Base-by-base conservation (phyloP, 2,113 vertebrate genomes). In the Cettia cetti region DNA sequence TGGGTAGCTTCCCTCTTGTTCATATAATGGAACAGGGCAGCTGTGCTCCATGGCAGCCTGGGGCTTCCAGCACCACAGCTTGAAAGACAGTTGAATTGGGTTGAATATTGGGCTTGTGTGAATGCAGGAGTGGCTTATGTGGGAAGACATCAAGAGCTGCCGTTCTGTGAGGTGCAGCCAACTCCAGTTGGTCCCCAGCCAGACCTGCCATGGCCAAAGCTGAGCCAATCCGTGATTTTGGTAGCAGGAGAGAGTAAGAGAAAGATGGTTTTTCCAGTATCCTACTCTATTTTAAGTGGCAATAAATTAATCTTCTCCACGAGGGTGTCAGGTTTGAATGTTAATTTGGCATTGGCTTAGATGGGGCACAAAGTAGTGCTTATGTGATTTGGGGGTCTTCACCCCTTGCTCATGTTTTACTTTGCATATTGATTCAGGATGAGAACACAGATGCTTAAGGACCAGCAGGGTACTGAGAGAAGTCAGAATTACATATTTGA, bases 341-440 rank as follows among this genome's bases (percentile, higher is more conserved):
- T 50, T 68, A 39, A 31, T 61, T 79, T 75, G 7, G 18, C 33
- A 8, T 18, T 52, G n/a, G 15, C 37, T 63, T 40, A 52, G 52
- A 40, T 11, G 28, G 9, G 15, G 33, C 2, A 2, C 10, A 23
- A 1, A 13, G 20, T 50, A n/a, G 28, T 14, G 6, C 15, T 56
- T 56, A 11, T 2, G 4, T 74, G 35, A 31, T 68, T 74, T 74
- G 42, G 15, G 18, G 7, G 15, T 45, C 28, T 56, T 50, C 50
- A 61, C 10, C 8, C 31, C 3, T 4, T 39, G 31, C 12, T 39
- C 11, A 3, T 68, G 8, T 61, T 69, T 72, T 61, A 8, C 40
- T 54, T 49, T 5, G 13, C 8, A 9, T 9, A 40, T 18, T 0
- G 0, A 63, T 74, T 74, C 54, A 57, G 47, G 47, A 39, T 39